Evolutionary conservation across 2,113 vertebrate genomes (phyloP).

Genomic region (Corythaeola cristata): DNA sequence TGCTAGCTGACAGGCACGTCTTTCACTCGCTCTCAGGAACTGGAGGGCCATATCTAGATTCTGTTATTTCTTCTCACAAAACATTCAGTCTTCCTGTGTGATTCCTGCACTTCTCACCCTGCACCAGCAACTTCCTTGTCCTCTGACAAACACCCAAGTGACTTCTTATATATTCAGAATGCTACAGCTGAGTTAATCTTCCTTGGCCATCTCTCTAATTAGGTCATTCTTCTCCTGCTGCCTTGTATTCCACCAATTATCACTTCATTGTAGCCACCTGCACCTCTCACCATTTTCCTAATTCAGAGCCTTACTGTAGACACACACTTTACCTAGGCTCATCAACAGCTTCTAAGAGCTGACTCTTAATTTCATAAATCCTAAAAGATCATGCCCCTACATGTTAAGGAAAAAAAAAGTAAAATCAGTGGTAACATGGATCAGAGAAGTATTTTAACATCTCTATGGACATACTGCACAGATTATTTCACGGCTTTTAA

Average conservation of each 20-base stretch:
- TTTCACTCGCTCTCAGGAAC: background rate
- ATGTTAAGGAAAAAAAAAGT: background rate
- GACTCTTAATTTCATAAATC: background rate
- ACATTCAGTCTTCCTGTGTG: background rate
- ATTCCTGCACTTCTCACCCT: background rate
- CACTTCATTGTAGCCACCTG: background rate
- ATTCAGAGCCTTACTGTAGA: background rate
- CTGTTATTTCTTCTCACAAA: background rate
- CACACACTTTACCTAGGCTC: background rate
- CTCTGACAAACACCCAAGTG: background rate
- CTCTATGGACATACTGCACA: background rate
- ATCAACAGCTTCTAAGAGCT: background rate
- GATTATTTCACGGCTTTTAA: background rate
- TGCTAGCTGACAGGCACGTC: fast-evolving
- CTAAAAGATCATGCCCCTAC: background rate
- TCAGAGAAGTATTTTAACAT: background rate
- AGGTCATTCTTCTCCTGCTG: background rate
- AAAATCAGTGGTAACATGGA: background rate
- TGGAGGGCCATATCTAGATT: background rate
- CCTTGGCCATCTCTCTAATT: background rate
- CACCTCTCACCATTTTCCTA: background rate
- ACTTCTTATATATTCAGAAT: background rate
- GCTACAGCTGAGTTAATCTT: background rate
- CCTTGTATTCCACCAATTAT: background rate
- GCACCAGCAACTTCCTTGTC: background rate